Conservation (phyloP, 1,140 invertebrate genomes). For the Pachyrhynchus sulphureomaculatus region DNA sequence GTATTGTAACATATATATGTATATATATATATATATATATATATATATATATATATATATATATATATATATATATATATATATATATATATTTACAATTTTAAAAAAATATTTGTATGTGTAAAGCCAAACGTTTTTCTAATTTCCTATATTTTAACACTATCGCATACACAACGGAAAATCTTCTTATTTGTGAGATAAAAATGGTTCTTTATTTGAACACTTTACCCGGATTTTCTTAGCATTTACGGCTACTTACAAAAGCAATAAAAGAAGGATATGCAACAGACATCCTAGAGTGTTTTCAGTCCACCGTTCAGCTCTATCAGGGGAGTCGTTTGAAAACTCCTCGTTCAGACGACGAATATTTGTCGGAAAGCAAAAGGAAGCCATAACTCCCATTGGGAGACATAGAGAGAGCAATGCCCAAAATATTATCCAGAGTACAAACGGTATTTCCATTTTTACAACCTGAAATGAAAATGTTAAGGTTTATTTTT, state of each 20-base stretch:
- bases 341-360: constrained; percentile 33
- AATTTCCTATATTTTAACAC: too few species aligned
- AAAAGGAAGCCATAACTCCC: constrained; percentile 20
- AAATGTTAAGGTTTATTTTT: not conserved
- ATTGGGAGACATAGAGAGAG: constrained; percentile 33
- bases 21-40: too few species aligned
- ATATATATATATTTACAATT: too few species aligned
- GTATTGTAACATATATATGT: too few species aligned
- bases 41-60: too few species aligned
- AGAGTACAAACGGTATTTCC: constrained; percentile 29
- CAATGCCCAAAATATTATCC: constrained; percentile 38
- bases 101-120: too few species aligned
- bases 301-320: constrained; percentile 47
- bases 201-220: too few species aligned
- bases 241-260: constrained; percentile 45
- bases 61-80: too few species aligned
- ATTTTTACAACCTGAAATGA: constrained; percentile 34
- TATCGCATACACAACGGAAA: too few species aligned
- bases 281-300: constrained; percentile 48
- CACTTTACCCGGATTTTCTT: too few species aligned
- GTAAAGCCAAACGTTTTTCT: too few species aligned
- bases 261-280: constrained; percentile 51
- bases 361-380: constrained; percentile 20
- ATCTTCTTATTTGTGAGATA: too few species aligned
- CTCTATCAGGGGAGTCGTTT: constrained; percentile 45